Percentiles rank a stretch among this genome's conserved stretches.
These are phyloP conservation scores for Bovichtus diacanthus DNA, from an alignment of 2,797 vertebrate species.

Conservation along the genomic window DNA sequence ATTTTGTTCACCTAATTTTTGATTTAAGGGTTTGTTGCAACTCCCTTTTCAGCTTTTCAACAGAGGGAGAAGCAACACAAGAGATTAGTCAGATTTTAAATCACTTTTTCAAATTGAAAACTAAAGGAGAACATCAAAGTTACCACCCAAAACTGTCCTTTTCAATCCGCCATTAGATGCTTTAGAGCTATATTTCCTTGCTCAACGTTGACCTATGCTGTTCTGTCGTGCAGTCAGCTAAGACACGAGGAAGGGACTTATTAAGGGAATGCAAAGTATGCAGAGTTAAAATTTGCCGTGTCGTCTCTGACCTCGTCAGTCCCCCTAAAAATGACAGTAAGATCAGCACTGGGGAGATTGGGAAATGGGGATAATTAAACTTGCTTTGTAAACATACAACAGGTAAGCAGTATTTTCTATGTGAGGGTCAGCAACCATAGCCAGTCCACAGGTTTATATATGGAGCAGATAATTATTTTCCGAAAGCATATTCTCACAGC, in stretches of 20 bases:
- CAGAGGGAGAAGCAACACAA: background rate
- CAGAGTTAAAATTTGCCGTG: background rate
- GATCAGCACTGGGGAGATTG: slow-evolving; percentile 4
- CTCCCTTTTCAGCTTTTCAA: background rate
- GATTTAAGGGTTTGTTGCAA: background rate
- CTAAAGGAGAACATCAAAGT: slow-evolving; percentile 1
- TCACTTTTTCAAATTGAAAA: slow-evolving; percentile 16
- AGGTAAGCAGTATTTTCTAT: background rate
- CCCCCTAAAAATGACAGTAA: background rate
- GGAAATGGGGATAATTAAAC: background rate
- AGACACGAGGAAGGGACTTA: background rate
- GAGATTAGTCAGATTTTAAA: slow-evolving; percentile 20
- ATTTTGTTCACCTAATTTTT: slow-evolving; percentile 37
- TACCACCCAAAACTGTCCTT: background rate
- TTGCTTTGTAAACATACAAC: background rate
- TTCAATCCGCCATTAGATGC: background rate
- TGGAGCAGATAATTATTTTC: background rate
- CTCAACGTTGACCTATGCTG: background rate
- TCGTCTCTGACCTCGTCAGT: background rate
- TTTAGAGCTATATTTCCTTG: background rate
- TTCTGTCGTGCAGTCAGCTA: background rate
- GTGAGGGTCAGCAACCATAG: background rate
- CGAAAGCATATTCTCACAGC: background rate
- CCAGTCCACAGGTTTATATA: background rate
- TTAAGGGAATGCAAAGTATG: background rate